Percentiles rank a stretch among this genome's conserved stretches.
phyloP scores from a whole-genome alignment of 2,113 vertebrate species.

The Otocyon megalotis region DNA sequence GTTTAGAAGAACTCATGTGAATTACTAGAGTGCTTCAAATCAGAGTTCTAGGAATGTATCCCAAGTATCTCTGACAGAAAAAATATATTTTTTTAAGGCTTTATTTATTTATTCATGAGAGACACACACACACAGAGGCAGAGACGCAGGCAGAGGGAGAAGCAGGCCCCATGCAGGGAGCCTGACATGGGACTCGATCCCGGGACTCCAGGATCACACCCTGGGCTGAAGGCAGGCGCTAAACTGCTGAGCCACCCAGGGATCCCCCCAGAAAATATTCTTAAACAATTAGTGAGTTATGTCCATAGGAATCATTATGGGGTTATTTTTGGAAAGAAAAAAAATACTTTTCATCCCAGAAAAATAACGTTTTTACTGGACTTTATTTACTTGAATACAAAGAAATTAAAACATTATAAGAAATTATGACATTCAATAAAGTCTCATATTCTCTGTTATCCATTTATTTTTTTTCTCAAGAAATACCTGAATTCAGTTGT shows the following conservation, averaged over 20 bases:
- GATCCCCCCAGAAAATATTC: not conserved
- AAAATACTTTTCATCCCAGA: not conserved
- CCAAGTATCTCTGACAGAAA: not conserved
- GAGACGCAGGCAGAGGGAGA: too few relatives aligned
- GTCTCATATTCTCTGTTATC: not conserved
- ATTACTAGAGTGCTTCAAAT: constrained; percentile 5
- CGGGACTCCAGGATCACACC: too few relatives aligned
- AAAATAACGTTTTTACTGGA: constrained; percentile 17
- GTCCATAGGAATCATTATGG: not conserved
- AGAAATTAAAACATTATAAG: constrained; percentile 20
- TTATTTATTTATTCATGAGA: too few relatives aligned
- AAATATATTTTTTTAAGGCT: too few relatives aligned
- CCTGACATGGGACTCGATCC: too few relatives aligned
- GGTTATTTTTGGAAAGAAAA: not conserved
- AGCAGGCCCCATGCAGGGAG: too few relatives aligned
- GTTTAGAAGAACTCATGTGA: constrained; percentile 5
- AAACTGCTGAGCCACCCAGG: too few relatives aligned
- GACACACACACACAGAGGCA: too few relatives aligned
- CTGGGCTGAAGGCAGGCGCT: too few relatives aligned
- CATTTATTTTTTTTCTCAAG: constrained; percentile 25
- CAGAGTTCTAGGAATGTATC: not conserved
- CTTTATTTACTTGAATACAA: constrained; percentile 38
- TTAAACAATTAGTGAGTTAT: constrained; percentile 21
- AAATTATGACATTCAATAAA: constrained; percentile 7
- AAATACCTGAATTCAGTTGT: constrained; percentile 5